phyloP scores from a whole-genome alignment of 64 coral and sea anemone genomes.

The Pocillopora verrucosa region DNA sequence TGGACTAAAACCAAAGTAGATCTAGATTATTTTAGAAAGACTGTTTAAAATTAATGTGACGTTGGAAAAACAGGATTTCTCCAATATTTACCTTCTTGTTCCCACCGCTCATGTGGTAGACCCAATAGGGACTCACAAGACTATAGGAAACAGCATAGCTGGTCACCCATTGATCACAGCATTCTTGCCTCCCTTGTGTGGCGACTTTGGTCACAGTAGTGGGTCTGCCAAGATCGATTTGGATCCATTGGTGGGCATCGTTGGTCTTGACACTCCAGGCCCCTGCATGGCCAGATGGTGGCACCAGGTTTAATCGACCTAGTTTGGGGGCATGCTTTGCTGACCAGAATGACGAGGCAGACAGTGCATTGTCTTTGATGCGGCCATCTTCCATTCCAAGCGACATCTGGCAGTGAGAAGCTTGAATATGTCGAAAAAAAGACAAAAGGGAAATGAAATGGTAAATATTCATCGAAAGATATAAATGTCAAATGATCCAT shows the following conservation, averaged over 20 bases:
- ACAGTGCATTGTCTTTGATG: not conserved
- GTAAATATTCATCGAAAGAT: not conserved
- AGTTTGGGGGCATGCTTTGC: not conserved
- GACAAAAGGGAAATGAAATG: not conserved
- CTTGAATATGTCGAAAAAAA: not conserved
- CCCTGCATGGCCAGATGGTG: not conserved
- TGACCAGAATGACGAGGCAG: not conserved
- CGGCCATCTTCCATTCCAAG: conserved; percentile 29
- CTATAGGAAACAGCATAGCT: conserved; percentile 19
- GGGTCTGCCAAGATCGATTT: conserved; percentile 1
- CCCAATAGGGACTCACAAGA: not conserved
- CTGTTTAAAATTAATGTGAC: too few relatives aligned
- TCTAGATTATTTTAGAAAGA: too few relatives aligned
- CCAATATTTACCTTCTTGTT: not conserved
- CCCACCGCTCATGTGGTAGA: not conserved
- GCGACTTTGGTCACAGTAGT: conserved; percentile 21
- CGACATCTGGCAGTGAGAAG: conserved; percentile 1
- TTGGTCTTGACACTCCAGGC: conserved; percentile 6
- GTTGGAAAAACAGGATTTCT: too few relatives aligned
- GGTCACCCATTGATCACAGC: not conserved
- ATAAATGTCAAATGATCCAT: not conserved
- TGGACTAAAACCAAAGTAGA: too few relatives aligned
- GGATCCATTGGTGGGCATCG: conserved; percentile 2
- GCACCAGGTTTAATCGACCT: conserved; percentile 17
- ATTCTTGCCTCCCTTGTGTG: conserved; percentile 16